Percentiles rank a stretch among this genome's conserved stretches.
phyloP scores from a whole-genome alignment of 2,888 invertebrate species.

The Andrena bucephala region DNA sequence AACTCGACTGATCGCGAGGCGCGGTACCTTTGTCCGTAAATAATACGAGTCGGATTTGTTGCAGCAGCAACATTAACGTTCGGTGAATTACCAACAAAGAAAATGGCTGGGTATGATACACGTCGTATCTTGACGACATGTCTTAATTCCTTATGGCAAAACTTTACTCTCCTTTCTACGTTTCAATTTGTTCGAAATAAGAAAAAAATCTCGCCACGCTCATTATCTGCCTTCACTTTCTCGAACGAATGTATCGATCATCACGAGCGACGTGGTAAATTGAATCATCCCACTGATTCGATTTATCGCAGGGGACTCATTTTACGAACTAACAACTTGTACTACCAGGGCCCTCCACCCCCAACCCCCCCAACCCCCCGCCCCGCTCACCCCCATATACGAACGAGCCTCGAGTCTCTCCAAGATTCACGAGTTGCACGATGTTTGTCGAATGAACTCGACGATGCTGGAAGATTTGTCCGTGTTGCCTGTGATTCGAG shows the following conservation, averaged over 20 bases:
- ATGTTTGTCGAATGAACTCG: background rate
- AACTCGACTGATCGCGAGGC: background rate
- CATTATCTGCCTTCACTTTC: constrained; percentile 80
- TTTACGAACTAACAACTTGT: constrained; percentile 31
- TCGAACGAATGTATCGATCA: constrained; percentile 39
- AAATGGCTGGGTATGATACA: constrained; percentile 42
- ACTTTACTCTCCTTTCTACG: constrained; percentile 46
- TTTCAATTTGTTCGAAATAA: constrained; percentile 52
- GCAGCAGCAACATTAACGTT: constrained; percentile 29
- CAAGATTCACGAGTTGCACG: background rate
- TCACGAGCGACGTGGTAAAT: constrained; percentile 44
- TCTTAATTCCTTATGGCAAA: constrained; percentile 55
- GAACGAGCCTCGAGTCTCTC: constrained; percentile 58
- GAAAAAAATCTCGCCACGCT: constrained; percentile 75
- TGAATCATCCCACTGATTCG: constrained; percentile 49
- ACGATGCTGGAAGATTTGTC: background rate
- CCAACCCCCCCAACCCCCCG: too few species aligned
- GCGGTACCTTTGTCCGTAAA: background rate
- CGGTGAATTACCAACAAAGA: constrained; percentile 17
- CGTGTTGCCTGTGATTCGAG: constrained; percentile 52
- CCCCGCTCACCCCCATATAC: constrained; percentile 7
- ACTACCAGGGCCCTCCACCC: constrained; percentile 23
- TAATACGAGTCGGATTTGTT: constrained; percentile 36
- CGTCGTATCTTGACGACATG: constrained; percentile 43
- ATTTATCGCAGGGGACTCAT: constrained; percentile 49